Percentiles rank a stretch among this genome's conserved stretches.
These are phyloP conservation scores for Drosophila setifemur DNA, from an alignment of 1,140 invertebrate genomes.

Conservation along the genomic window DNA sequence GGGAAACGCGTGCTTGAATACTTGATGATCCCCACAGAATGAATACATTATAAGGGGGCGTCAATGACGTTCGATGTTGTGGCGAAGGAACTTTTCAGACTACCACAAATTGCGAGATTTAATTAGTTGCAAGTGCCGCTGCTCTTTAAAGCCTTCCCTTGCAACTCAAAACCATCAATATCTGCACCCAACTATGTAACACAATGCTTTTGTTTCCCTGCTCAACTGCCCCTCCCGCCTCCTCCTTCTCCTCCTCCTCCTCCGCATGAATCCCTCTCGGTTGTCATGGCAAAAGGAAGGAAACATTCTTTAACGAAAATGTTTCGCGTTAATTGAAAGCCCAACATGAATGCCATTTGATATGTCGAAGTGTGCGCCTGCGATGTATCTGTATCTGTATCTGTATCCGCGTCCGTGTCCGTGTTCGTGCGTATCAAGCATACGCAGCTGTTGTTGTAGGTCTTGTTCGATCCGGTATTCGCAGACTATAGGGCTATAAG, in stretches of 20 bases:
- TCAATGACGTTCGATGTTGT: slow-evolving; percentile 62
- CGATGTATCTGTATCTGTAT: not conserved
- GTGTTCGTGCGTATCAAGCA: slow-evolving; percentile 31
- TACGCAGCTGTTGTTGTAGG: slow-evolving; percentile 71
- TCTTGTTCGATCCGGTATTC: slow-evolving; percentile 40
- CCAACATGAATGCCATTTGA: slow-evolving; percentile 45
- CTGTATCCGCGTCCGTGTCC: too few relatives aligned
- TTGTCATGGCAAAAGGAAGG: slow-evolving; percentile 43
- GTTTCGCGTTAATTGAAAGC: slow-evolving; percentile 73
- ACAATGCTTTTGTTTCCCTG: slow-evolving; percentile 15
- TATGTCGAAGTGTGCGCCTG: slow-evolving; percentile 2
- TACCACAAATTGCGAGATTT: slow-evolving; percentile 6
- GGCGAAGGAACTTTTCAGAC: slow-evolving; percentile 34
- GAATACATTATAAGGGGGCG: slow-evolving; percentile 48
- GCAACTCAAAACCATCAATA: slow-evolving; percentile 25
- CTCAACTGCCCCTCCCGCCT: not conserved
- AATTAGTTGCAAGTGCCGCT: slow-evolving; percentile 19
- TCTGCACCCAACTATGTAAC: slow-evolving; percentile 33
- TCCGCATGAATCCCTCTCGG: not conserved
- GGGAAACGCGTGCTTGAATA: slow-evolving; percentile 68
- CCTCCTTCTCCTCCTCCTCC: too few relatives aligned
- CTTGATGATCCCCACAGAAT: slow-evolving; percentile 51
- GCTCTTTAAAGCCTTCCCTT: not conserved
- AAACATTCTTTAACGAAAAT: slow-evolving; percentile 66
- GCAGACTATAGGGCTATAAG: too few relatives aligned